phyloP scores from a whole-genome alignment of 2,797 vertebrate genomes.

The Pangasius krempfi region DNA sequence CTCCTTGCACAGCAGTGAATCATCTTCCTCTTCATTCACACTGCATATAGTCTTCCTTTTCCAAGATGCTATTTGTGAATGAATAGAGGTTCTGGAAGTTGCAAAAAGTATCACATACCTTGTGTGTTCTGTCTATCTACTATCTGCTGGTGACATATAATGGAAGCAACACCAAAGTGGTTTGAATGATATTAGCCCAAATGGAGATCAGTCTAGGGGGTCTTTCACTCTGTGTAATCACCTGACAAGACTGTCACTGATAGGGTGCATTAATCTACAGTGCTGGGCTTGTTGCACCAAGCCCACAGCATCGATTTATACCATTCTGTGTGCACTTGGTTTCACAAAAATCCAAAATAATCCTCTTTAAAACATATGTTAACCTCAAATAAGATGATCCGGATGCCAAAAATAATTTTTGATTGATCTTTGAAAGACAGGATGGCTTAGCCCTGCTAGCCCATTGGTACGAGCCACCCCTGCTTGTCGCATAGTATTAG shows the following conservation, averaged over 20 bases:
- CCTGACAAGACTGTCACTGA: neutral
- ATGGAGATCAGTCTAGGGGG: neutral
- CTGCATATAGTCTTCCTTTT: neutral
- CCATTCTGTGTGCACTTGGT: neutral
- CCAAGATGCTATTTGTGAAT: neutral
- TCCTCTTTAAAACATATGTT: no score
- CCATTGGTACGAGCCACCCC: no score
- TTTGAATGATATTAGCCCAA: neutral
- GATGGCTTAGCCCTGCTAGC: no score
- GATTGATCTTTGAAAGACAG: no score
- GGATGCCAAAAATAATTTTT: no score
- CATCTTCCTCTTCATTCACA: neutral
- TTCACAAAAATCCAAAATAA: no score
- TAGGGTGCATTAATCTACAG: neutral
- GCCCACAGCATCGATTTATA: neutral
- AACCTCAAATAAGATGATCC: no score
- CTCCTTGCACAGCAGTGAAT: neutral
- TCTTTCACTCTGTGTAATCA: neutral
- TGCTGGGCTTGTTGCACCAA: neutral
- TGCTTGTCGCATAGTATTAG: no score
- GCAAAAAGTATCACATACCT: neutral
- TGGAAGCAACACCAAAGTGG: neutral
- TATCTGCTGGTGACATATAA: neutral
- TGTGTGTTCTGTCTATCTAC: neutral
- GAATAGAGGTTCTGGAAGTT: neutral